A percentile compares a stretch with the other conserved stretches of the same genome.
Evolutionary conservation across 1,140 invertebrate species (phyloP).

Genomic region (Chrysopa pallens): DNA sequence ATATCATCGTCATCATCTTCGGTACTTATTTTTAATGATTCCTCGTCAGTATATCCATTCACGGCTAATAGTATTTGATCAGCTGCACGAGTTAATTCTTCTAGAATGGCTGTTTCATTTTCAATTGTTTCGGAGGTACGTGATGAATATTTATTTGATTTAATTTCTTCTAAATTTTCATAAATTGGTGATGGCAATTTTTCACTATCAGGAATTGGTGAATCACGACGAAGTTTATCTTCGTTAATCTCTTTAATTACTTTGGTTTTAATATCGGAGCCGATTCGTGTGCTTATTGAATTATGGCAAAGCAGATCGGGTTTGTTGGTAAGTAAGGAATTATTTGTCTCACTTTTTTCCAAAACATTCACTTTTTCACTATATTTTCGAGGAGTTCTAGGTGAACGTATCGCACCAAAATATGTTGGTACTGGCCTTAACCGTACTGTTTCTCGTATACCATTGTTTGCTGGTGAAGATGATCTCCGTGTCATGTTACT

Average conservation of each 20-base stretch:
- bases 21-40: conserved; percentile 16
- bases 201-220: neutral
- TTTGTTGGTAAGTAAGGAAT: conserved; percentile 9
- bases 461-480: no score
- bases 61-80: conserved; percentile 30
- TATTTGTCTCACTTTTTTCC: no score
- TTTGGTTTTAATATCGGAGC: conserved; percentile 4
- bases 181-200: conserved; percentile 13
- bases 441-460: no score
- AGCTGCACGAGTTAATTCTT: conserved; percentile 30
- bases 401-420: no score
- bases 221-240: conserved; percentile 1
- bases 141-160: conserved; percentile 3
- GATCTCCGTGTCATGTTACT: no score
- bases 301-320: conserved; percentile 14
- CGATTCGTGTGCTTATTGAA: conserved; percentile 5
- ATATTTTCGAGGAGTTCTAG: no score
- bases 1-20: conserved; percentile 14
- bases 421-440: no score
- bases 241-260: conserved; percentile 1
- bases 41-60: conserved; percentile 30
- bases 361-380: no score
- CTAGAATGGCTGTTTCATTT: conserved; percentile 21
- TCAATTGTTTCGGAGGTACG: neutral
- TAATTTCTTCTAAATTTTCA: conserved; percentile 14